Base-by-base conservation (phyloP, 2,113 vertebrate genomes). In the Strigops habroptila region DNA sequence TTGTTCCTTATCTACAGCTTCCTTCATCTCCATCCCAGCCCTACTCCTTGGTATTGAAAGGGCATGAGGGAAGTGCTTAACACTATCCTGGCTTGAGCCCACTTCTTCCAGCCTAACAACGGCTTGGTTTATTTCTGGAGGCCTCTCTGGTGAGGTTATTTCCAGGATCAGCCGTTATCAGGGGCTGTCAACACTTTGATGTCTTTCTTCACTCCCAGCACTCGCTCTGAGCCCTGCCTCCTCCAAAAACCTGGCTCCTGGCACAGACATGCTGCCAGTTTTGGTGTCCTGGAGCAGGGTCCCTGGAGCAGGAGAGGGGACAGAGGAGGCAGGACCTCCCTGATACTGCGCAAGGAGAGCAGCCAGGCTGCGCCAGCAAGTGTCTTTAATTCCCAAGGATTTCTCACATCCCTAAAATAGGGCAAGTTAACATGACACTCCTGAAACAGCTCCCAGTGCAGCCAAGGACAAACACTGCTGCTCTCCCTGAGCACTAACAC, bases 341-440 rank as follows among this genome's bases (percentile, higher is more conserved):
- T 4, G 7, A 4, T 9, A 84, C 48, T 10, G 18, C 22, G 31
- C 28, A 14, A 35, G 35, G 55, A 88, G 46, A 79, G 62, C 73
- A 81, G 52, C 60, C 68, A 83, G 76, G 71, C 67, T 9, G 4
- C 53, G 39, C 22, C 55, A 48, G 69, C 83, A 57, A 65, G 65
- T n/a, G 16, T 24, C 81, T 93, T 76, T 91, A 53, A 92, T 93
- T 96, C 86, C 81, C 52, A 41, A 91, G 91, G 74, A 86, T 79
- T 93, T 92, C 88, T 91, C 48, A 76, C 53, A 51, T 59, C 80
- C 88, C 86, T 93, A 92, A 94, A 96, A 96, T 91, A 96, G 92
- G 83, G 80, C 37, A 28, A 49, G 86, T 82, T 87, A 85, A 93
- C 9, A 3, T 62, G 90, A 91, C 75, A 69, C 81, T 74, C 75